These are phyloP conservation scores for Typhlichthys subterraneus DNA, from an alignment of 2,797 vertebrate genomes.

Conservation along the genomic window DNA sequence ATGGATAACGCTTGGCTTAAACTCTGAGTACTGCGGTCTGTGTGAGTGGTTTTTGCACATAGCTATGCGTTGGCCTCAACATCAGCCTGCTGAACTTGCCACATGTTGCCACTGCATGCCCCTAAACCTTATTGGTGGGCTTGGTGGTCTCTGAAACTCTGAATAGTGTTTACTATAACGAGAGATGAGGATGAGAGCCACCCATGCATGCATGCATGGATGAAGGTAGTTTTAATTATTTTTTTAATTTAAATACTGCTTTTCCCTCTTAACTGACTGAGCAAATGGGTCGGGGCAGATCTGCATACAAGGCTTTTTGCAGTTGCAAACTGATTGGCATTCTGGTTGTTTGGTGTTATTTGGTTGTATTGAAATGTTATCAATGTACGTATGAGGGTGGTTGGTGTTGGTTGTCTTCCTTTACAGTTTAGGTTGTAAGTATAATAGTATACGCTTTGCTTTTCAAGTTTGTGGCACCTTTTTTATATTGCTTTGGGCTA, in stretches of 20 bases:
- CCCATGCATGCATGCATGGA: slow-evolving; percentile 41
- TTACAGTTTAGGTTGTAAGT: background rate
- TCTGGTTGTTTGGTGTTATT: slow-evolving; percentile 29
- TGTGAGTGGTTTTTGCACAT: background rate
- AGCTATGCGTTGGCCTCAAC: background rate
- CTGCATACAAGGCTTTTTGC: slow-evolving; percentile 30
- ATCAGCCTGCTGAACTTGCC: slow-evolving; percentile 38
- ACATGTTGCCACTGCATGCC: slow-evolving; percentile 56
- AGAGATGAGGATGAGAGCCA: slow-evolving; percentile 22
- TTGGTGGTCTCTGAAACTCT: slow-evolving; percentile 22
- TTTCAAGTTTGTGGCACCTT: slow-evolving; percentile 12
- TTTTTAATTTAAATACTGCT: background rate
- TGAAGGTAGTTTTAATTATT: slow-evolving; percentile 14
- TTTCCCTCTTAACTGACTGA: slow-evolving; percentile 19
- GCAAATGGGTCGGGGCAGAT: slow-evolving; percentile 39
- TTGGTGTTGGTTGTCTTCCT: background rate
- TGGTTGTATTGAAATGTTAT: background rate
- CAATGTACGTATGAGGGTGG: slow-evolving; percentile 1
- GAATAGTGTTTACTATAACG: slow-evolving; percentile 20
- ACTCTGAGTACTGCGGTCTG: slow-evolving; percentile 12
- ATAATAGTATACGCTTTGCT: background rate
- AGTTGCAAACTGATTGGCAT: slow-evolving; percentile 26
- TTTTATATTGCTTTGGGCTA: slow-evolving; percentile 13
- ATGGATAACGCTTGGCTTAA: slow-evolving; percentile 18
- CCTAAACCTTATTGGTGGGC: slow-evolving; percentile 34